Percentiles rank a stretch among this genome's conserved stretches.
Evolutionary conservation across 92 coral and sea anemone genomes (phyloP).

Genomic region (Isaurus tuberculatus): DNA sequence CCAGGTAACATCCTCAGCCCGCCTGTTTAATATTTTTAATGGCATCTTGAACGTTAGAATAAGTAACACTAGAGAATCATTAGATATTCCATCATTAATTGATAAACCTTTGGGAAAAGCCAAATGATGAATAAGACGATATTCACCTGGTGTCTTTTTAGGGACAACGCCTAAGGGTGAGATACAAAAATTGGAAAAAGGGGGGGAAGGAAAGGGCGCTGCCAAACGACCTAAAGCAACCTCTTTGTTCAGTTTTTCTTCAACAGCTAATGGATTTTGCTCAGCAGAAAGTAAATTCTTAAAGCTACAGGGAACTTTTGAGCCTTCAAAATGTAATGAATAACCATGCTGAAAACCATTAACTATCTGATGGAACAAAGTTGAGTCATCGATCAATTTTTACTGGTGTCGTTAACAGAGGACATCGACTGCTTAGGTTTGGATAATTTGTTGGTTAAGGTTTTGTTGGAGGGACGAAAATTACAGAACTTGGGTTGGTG

Average conservation of each 20-base stretch:
- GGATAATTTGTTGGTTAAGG: background rate
- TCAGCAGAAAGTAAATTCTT: conserved; percentile 31
- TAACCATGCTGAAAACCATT: conserved; percentile 47
- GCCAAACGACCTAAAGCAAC: conserved; percentile 56
- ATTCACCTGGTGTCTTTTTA: conserved; percentile 71
- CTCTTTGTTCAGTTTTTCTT: conserved; percentile 64
- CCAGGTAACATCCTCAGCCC: conserved; percentile 48
- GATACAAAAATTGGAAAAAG: conserved; percentile 60
- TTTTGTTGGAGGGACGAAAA: conserved; percentile 23
- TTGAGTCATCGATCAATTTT: background rate
- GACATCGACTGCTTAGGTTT: background rate
- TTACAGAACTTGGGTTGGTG: conserved; percentile 21
- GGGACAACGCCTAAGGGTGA: conserved; percentile 76
- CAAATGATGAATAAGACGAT: conserved; percentile 70
- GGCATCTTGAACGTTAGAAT: conserved; percentile 41
- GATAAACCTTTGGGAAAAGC: conserved; percentile 66
- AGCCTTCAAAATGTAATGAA: conserved; percentile 29
- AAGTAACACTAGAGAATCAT: conserved; percentile 31
- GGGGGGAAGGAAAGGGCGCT: conserved; percentile 68
- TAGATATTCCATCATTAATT: conserved; percentile 62
- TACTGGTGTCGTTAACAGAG: conserved; percentile 48
- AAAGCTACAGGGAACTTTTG: background rate
- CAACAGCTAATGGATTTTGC: conserved; percentile 35
- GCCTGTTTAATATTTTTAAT: conserved; percentile 1
- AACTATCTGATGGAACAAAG: background rate